These are phyloP conservation scores for Diabrotica virgifera DNA, from an alignment of 1,140 invertebrate species.

Conservation along the genomic window DNA sequence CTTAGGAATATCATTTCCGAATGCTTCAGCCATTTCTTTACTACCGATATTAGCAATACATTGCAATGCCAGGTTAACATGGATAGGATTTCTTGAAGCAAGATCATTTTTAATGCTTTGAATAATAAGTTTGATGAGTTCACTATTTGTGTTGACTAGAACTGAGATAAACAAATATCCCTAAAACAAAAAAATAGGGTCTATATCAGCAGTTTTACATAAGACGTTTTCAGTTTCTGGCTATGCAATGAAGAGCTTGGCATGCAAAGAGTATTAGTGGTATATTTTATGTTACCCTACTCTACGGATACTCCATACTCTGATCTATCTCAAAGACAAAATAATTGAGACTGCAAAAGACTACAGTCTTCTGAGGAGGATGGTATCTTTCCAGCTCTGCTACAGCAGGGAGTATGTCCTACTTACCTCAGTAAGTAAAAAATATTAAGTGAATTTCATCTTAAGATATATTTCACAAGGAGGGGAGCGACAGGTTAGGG, in stretches of 20 bases:
- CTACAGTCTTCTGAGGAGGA: no score
- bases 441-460: no score
- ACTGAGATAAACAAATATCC: slow-evolving; percentile 99
- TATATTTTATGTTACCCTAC: no score
- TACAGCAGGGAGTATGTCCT: no score
- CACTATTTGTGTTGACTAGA: slow-evolving; percentile 97
- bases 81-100: slow-evolving; percentile 93
- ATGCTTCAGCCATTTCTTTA: slow-evolving; percentile 99
- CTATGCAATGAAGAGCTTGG: neutral
- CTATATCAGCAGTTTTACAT: slow-evolving; percentile 4
- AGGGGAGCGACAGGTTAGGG: no score
- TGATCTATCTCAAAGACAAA: no score
- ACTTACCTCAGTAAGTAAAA: no score
- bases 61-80: slow-evolving; percentile 98
- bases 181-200: slow-evolving; percentile 52
- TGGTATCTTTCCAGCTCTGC: no score
- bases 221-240: neutral
- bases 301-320: no score
- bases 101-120: slow-evolving; percentile 99
- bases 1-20: slow-evolving; percentile 97
- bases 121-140: slow-evolving; percentile 98
- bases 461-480: no score
- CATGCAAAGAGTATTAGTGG: no score
- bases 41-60: slow-evolving; percentile 99
- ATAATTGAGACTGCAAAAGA: no score